Evolutionary conservation across 2,113 vertebrate genomes (phyloP), one percentile per base, ranked within the genome.

Genomic region (Trogon surrucura): DNA sequence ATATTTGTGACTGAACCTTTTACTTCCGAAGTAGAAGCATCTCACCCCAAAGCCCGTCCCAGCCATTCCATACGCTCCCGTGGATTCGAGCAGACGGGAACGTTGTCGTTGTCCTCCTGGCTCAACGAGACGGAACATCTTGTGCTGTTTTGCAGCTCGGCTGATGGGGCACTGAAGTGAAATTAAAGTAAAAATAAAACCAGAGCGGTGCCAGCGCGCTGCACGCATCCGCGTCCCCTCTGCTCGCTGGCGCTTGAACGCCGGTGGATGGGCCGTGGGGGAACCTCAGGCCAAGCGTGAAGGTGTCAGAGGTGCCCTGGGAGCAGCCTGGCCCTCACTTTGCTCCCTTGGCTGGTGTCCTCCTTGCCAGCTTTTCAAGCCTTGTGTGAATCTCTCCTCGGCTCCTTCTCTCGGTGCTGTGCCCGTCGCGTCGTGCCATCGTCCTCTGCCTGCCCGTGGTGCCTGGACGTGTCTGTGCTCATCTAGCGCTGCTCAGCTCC

Each of bases 141-240:
- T 75, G 86, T 89, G 86, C 86, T 70, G 81, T 47, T 85, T 38
- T 41, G n/a, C 67, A 70, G 81, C 81, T 65, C 75, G 65, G 69
- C 75, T 30, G 23, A 47, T 69, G 69, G 48, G 80, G 41, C 85
- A 80, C 86, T 41, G 75, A 75, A 80, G 64, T 64, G 74, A 75
- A 53, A 85, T 80, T 30, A 80, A 36, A 74, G 34, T 26, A 25
- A 50, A 74, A 70, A 64, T 53, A 70, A 85, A 69, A 16, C 7
- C 34, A 2, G 23, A 50, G 74, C 53, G 25, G 22, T 16, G 58
- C 4, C 61, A 26, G 34, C 30, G 5, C 17, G 53, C 34, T 16
- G 20, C 53, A 32, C 11, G 0, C 26, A 16, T 13, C 85, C 5
- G 3, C 9, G 73, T 16, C n/a, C 73, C 30, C 67, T 44, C 80